These are phyloP conservation scores for Lepeophtheirus nordmannii DNA, from an alignment of 2,888 invertebrate species.

Conservation along the genomic window DNA sequence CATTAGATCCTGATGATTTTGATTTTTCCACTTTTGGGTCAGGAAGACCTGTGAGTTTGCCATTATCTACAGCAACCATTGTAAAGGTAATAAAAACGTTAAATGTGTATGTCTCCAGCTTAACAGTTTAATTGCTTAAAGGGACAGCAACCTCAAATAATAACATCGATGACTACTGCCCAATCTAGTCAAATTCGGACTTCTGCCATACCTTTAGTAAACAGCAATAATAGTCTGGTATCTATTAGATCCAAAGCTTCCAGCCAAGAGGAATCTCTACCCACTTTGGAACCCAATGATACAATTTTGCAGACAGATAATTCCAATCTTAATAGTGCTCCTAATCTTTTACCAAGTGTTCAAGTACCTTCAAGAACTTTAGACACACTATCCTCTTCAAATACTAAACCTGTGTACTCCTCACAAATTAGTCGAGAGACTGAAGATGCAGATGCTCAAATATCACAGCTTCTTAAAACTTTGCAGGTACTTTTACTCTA, in stretches of 20 bases:
- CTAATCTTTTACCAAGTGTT: conserved; percentile 10
- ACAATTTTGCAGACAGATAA: neutral
- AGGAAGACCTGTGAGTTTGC: neutral
- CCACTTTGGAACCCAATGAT: neutral
- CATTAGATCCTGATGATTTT: conserved; percentile 21
- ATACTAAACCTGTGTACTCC: neutral
- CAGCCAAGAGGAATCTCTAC: neutral
- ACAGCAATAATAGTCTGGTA: neutral
- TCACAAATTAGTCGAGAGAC: conserved; percentile 18
- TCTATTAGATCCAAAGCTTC: neutral
- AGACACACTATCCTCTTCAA: neutral
- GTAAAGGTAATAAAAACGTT: neutral
- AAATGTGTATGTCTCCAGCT: too few relatives aligned
- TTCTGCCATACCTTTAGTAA: neutral
- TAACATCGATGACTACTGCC: neutral
- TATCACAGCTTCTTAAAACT: conserved; percentile 10
- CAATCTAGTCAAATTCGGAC: neutral
- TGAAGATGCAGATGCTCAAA: conserved; percentile 19
- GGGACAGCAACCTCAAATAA: too few relatives aligned
- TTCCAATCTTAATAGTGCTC: neutral
- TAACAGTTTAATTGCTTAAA: too few relatives aligned
- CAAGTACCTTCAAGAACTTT: neutral
- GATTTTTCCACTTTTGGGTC: conserved; percentile 24
- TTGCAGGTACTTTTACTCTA: neutral
- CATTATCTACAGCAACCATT: neutral